These are phyloP conservation scores for Caenorhabditis wallacei DNA, from an alignment of 2,888 invertebrate species.

Conservation along the genomic window DNA sequence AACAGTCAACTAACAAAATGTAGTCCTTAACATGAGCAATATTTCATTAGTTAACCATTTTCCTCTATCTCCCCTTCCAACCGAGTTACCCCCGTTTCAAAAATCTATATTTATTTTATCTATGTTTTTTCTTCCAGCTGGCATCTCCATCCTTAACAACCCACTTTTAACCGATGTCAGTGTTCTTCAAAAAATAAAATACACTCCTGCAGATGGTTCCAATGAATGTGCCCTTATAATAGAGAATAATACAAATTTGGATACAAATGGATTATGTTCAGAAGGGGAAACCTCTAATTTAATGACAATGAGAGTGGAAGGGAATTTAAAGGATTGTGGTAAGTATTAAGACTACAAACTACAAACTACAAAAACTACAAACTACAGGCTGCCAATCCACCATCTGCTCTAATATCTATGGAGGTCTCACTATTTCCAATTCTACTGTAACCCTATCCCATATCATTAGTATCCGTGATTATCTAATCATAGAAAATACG, in stretches of 20 bases:
- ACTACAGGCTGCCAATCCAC: background rate
- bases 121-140: constrained; percentile 5
- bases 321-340: constrained; percentile 25
- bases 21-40: too few relatives aligned
- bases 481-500: background rate
- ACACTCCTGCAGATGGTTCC: background rate
- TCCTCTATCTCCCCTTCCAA: too few relatives aligned
- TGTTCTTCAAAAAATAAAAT: background rate
- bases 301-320: background rate
- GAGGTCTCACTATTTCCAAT: background rate
- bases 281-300: background rate
- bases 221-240: background rate
- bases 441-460: background rate
- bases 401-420: background rate
- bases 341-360: background rate
- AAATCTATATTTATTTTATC: too few relatives aligned
- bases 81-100: background rate
- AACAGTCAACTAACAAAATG: too few relatives aligned
- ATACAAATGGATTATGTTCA: background rate
- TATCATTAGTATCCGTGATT: background rate
- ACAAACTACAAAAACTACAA: too few relatives aligned
- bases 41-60: too few relatives aligned
- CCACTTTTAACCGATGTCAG: background rate
- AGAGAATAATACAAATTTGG: background rate
- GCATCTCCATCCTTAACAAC: constrained; percentile 3